A percentile compares a stretch with the other conserved stretches of the same genome.
Evolutionary conservation across 2,888 invertebrate species (phyloP).

Genomic region (Nymphalis urticae): DNA sequence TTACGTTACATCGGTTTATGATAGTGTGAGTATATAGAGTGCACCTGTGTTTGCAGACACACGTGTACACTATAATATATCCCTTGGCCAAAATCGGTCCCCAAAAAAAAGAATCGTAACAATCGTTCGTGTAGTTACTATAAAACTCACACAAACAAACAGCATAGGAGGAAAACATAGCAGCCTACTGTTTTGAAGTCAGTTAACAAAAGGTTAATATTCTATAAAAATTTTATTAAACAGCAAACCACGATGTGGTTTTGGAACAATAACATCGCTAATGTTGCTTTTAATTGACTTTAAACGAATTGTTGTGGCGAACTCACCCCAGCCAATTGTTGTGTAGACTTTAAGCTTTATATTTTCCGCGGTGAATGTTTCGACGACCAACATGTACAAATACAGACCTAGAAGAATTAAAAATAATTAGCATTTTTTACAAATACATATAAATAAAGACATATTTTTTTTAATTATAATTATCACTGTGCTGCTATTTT

Average conservation of each 20-base stretch:
- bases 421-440: neutral
- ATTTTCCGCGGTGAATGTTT: slow-evolving; percentile 92
- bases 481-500: no score
- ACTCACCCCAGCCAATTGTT: slow-evolving; percentile 94
- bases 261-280: neutral
- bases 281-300: slow-evolving; percentile 1
- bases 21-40: no score
- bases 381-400: slow-evolving; percentile 92
- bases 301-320: neutral
- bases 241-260: neutral
- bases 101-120: no score
- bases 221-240: neutral
- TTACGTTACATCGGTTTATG: no score
- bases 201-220: no score
- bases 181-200: neutral
- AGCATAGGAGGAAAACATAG: no score
- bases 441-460: neutral
- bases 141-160: no score
- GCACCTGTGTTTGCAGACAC: no score
- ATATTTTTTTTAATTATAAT: no score
- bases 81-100: no score
- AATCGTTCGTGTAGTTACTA: no score
- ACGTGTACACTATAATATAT: no score
- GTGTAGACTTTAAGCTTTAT: slow-evolving; percentile 91
- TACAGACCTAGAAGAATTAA: slow-evolving; percentile 85